Evolutionary conservation across 1,140 invertebrate species (phyloP).

Genomic region (Diorhabda carinulata): DNA sequence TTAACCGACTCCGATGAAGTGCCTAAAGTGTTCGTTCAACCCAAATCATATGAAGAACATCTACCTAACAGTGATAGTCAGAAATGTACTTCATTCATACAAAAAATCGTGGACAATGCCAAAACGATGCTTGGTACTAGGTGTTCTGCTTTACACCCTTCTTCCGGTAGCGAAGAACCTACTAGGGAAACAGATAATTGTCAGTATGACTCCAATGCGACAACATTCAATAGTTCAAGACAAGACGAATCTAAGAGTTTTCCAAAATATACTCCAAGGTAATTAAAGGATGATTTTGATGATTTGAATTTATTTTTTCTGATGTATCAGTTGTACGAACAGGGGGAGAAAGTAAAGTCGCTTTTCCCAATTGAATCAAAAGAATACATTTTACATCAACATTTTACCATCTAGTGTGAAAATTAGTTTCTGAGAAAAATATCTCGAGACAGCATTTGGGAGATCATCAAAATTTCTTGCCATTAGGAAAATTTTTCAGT

Average conservation of each 20-base stretch:
- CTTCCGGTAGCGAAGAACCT: neutral
- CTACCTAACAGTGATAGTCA: neutral
- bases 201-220: neutral
- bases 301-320: no score
- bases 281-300: neutral
- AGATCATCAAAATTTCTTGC: no score
- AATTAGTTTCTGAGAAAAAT: no score
- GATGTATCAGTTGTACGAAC: no score
- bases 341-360: no score
- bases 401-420: no score
- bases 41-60: neutral
- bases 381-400: no score
- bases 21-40: neutral
- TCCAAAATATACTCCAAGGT: neutral
- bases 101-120: constrained; percentile 32
- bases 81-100: constrained; percentile 22
- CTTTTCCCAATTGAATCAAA: no score
- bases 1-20: neutral
- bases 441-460: no score
- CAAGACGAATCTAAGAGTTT: neutral
- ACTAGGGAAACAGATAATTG: neutral
- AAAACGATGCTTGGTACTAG: constrained; percentile 28
- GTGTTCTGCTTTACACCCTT: constrained; percentile 22
- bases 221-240: neutral
- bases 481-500: no score